Evolutionary conservation across 2,113 vertebrate species (phyloP).

Genomic region (Tonatia bakeri): DNA sequence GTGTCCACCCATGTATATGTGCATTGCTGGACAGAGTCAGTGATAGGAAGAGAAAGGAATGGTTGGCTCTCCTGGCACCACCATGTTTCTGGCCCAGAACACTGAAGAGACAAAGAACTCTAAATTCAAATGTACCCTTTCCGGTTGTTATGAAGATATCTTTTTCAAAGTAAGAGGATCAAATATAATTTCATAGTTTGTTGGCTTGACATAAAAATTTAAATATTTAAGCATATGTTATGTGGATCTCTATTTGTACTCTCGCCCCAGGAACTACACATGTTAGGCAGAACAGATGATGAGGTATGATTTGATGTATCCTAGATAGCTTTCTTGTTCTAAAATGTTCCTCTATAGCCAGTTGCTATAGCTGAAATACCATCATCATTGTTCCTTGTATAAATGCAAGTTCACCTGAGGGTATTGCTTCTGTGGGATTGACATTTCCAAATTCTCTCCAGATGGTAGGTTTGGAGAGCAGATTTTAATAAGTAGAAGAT

Average conservation of each 20-base stretch:
- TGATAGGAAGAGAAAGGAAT: neutral
- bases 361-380: neutral
- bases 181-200: neutral
- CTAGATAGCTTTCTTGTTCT: neutral
- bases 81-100: neutral
- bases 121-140: neutral
- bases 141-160: neutral
- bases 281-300: neutral
- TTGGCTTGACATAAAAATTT: neutral
- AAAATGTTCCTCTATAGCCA: neutral
- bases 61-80: neutral
- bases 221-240: neutral
- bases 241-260: neutral
- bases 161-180: neutral
- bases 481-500: neutral
- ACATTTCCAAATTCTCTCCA: constrained; percentile 4
- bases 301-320: neutral
- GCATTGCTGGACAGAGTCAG: neutral
- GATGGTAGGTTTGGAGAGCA: neutral
- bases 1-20: neutral
- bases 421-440: neutral
- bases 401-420: neutral
- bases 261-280: neutral
- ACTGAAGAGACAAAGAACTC: neutral
- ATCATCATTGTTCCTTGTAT: neutral